Base-by-base conservation (phyloP, 2,113 vertebrate genomes). In the Stercorarius parasiticus region DNA sequence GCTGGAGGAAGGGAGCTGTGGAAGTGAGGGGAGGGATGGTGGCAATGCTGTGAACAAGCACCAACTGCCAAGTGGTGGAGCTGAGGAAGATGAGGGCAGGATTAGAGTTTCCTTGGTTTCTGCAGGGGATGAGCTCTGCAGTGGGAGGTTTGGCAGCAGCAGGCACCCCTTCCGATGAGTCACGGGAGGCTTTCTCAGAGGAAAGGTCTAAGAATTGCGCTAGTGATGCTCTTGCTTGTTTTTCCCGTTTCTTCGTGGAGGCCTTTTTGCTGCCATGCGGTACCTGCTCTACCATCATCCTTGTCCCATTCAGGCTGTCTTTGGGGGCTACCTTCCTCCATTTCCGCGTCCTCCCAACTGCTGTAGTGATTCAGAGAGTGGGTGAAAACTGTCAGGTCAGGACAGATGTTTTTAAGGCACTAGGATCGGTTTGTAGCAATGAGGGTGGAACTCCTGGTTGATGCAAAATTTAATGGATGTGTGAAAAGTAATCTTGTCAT, bases 81-180 rank as follows among this genome's bases (percentile, higher is more conserved):
- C 77, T 76, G 86, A 65, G 92, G 69, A 82, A 47, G 86, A 36
- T 0, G 2, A 93, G 74, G 94, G 78, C 58, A 93, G 66, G 53
- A 72, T 91, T 34, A 80, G 77, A 53, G 72, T 92, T 91, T 94
- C 56, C 86, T 94, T 95, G 89, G 81, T 66, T 95, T 94, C 84
- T 87, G 78, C 87, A 94, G 83, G 74, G 84, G 53, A 78, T 82
- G 83, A 87, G 83, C 70, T 95, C 74, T 91, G 88, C 78, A 80
- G 89, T 93, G 91, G 90, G 91, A 96, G 80, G 58, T 80, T 96
- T 96, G 95, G 91, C 89, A 95, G 83, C 91, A 91, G 83, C 86
- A 87, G 53, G 32, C 70, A 59, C 89, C 96, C 85, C 94, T 93
- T 93, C 59, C 2, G 19, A 27, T 95, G 96, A 91, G 78, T 93